Base-by-base conservation (phyloP, 2,113 vertebrate genomes). In the Chionodraco myersi region DNA sequence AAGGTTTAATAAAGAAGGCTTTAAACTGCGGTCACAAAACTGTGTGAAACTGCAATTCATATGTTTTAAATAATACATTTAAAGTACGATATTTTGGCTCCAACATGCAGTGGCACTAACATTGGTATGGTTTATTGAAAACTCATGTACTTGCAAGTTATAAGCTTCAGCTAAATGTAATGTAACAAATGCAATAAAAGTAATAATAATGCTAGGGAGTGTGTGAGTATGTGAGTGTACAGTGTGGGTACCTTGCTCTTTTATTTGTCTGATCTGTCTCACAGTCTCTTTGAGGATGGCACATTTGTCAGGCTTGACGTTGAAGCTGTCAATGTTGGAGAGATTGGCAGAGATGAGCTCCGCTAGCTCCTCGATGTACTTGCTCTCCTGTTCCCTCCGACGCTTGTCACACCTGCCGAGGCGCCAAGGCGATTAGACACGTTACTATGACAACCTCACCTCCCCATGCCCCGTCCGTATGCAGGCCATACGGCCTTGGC, bases 231-330 rank as follows among this genome's bases (percentile, higher is more conserved):
- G 15, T 15, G 36, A n/a, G 62, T 75, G 76, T 41, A 48, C 51
- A 44, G 83, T 16, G 69, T 11, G 3, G 6, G 36, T 96, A 98
- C 98, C 98, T 98, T 99, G 98, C 86, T 99, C 97, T 93, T 99
- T 99, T 95, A 99, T 99, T 92, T 99, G 98, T 68, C 98, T 95
- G 90, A 99, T 99, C 94, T 99, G 98, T 80, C 97, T 96, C 90
- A 99, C 98, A 0, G 98, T 99, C 95, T 99, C 98, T 93, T 99
- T 99, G 91, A 99, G 95, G 92, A 99, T 99, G 82, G 97, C 98
- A 91, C 98, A 99, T 96, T 99, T 99, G 93, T 99, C 98, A 54
- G 98, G 98, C 90, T 99, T 99, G 88, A 99, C 98, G 89, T 99
- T 99, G 94, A 99, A 99, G 92, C 96, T 97, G 94, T 99, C 98